Base-by-base conservation (phyloP, 1,140 invertebrate genomes). In the Littorina saxatilis region DNA sequence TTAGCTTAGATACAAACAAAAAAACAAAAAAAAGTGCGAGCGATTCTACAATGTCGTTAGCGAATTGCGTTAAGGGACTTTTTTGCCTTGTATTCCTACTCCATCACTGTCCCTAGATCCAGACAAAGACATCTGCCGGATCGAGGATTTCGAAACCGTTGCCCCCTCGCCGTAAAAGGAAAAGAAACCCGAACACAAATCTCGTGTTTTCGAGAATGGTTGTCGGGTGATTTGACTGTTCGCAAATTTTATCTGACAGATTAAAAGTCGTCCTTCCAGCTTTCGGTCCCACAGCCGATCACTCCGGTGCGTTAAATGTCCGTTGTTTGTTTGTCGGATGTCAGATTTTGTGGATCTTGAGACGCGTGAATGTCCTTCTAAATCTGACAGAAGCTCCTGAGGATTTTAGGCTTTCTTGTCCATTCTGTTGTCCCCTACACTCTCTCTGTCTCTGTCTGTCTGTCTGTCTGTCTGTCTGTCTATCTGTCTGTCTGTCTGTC, bases 101-200 rank as follows among this genome's bases (percentile, higher is more conserved):
- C 68, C 68, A 72, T 72, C 68, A 72, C 68, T 72, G 68, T 72
- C 68, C 68, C 17, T n/a, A 40, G 68, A 72, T 20, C 37, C 68
- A 72, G 68, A 72, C 68, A 43, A 27, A 72, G 68, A 43, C 68
- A 72, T 72, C 68, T 72, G 68, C 40, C 68, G 68, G 68, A 63
- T 29, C 7, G n/a, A 27, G 55, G 23, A 63, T 11, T 63, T 4
- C 27, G 61, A 63, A 63, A 63, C 61, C 61, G 32, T 63, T 11
- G 61, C 27, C 61, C 29, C 61, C 32, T 63, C 29, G 61, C 27
- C 29, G 5, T 29, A 29, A 29, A 32, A 63, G 29, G 3, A 47
- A 47, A 47, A 47, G 43, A 47, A 47, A 5, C 17, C 43, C 43
- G 17, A 47, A 9, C 43, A 9, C 43, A 17, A 17, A 17, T 47